Conservation (phyloP, 2,797 vertebrate species). For the Eulemur coronatus region DNA sequence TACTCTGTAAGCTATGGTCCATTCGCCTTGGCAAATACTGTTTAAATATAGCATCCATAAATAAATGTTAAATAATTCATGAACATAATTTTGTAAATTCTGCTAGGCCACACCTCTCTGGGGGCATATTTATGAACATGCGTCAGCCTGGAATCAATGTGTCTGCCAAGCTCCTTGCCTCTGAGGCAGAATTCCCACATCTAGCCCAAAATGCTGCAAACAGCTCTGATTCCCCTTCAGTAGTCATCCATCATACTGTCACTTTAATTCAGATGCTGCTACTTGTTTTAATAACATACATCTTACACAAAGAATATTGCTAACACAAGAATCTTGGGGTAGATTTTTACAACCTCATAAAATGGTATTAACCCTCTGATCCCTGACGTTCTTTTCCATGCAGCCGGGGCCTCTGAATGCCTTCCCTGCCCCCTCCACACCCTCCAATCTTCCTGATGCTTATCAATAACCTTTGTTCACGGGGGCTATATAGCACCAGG, state of each 20-base stretch:
- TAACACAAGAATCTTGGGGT: slow-evolving; percentile 90
- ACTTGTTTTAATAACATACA: slow-evolving; percentile 96
- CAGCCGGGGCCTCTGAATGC: background rate
- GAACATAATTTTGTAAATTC: slow-evolving; percentile 93
- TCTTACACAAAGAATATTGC: slow-evolving; percentile 94
- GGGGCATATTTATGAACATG: slow-evolving; percentile 89
- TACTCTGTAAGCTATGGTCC: slow-evolving; percentile 77
- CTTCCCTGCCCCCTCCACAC: slow-evolving; percentile 27
- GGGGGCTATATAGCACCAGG: slow-evolving; percentile 77
- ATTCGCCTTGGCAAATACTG: slow-evolving; percentile 84
- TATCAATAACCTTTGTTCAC: slow-evolving; percentile 87
- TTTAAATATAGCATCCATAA: slow-evolving; percentile 90
- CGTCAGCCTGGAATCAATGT: slow-evolving; percentile 90
- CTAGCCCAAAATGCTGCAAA: slow-evolving; percentile 91
- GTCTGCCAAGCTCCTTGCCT: slow-evolving; percentile 89
- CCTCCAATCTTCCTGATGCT: slow-evolving; percentile 79
- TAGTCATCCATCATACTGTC: slow-evolving; percentile 95
- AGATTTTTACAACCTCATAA: slow-evolving; percentile 90
- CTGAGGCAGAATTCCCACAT: slow-evolving; percentile 89
- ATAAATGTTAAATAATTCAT: slow-evolving; percentile 97
- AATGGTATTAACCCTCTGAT: slow-evolving; percentile 92
- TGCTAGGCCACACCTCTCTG: slow-evolving; percentile 91
- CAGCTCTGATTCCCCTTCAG: slow-evolving; percentile 88
- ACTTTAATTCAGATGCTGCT: slow-evolving; percentile 97
- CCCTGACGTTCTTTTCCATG: slow-evolving; percentile 83